Evolutionary conservation across 2,888 invertebrate species (phyloP), one percentile per base, ranked within the genome.

Genomic region (Lordiphosa andalusiaca): DNA sequence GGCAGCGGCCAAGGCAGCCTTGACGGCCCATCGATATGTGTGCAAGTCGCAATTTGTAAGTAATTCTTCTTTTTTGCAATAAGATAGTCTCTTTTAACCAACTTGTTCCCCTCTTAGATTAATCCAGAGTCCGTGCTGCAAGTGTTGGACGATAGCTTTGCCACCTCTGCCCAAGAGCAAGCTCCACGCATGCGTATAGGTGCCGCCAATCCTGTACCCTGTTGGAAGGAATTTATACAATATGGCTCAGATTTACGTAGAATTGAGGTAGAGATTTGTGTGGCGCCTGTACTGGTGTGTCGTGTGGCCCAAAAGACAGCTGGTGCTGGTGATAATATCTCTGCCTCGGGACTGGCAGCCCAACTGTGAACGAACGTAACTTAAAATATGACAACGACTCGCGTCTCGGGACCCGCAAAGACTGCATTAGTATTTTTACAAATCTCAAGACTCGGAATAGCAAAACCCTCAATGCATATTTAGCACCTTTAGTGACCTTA

Each of bases 281-380:
- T 96, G 4, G 95, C 96, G 0, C 96, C 96, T 0, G 95, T 95
- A 5, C 90, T 96, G 23, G 95, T 96, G 3, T 96, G 96, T 84
- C 95, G 94, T 0, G 92, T 94, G 72, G 95, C 95, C 0, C 92
- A 93, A 60, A 92, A 95, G 78, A 96, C 96, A 0, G 96, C 95
- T 0, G 96, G 96, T 0, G 96, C 95, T 7, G 96, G 96, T 0
- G 96, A 96, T 86, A 96, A 96, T 85, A 95, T 96, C 67, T 96
- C 96, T 0, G 95, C 95, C n/a, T 95, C 96, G 2, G 96, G 95
- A n/a, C 90, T 96, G 12, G 93, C 93, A n/a, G 90, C 93, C 52
- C 94, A 94, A 88, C 91, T 93, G 33, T 87, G 58, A 67, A 49
- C 10, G 3, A 12, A 30, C 30, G 21, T 10, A 37, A n/a, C 10